phyloP scores from a whole-genome alignment of 2,888 invertebrate species.

The Suillia variegata region DNA sequence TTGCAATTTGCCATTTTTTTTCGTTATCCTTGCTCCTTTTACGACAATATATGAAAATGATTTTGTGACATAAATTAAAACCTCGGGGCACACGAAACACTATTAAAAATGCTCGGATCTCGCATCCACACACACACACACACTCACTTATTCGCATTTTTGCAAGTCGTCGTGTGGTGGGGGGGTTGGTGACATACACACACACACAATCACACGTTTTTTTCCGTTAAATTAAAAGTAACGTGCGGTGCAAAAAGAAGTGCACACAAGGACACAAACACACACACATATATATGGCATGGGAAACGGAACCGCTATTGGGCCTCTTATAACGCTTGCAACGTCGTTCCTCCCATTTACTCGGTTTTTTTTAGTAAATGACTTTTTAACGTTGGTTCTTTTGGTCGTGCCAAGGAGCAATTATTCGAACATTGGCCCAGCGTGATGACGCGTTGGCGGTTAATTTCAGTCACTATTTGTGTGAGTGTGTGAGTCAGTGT shows the following conservation, averaged over 20 bases:
- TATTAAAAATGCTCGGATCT: slow-evolving; percentile 48
- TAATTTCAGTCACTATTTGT: not conserved
- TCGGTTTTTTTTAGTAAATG: not conserved
- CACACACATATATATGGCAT: not conserved
- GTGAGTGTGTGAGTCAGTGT: not conserved
- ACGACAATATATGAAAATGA: slow-evolving; percentile 53
- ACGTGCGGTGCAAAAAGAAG: not conserved
- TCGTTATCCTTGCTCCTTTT: not conserved
- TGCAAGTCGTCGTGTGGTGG: not conserved
- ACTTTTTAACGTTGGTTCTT: not conserved
- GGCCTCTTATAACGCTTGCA: not conserved
- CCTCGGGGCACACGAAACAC: slow-evolving; percentile 56
- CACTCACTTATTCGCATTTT: slow-evolving; percentile 30
- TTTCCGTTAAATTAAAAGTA: not conserved
- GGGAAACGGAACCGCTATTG: too few species aligned
- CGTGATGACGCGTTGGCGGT: too few species aligned
- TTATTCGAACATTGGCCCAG: not conserved
- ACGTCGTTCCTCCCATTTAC: not conserved
- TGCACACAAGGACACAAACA: not conserved
- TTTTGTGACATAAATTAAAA: slow-evolving; percentile 59
- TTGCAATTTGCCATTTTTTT: not conserved
- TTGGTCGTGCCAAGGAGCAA: not conserved
- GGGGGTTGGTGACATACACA: slow-evolving; percentile 16
- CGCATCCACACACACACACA: slow-evolving; percentile 30
- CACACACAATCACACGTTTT: slow-evolving; percentile 19